Evolutionary conservation across 2,797 vertebrate genomes (phyloP), one percentile per base, ranked within the genome.

Genomic region (Mormyrus hasselquistii): DNA sequence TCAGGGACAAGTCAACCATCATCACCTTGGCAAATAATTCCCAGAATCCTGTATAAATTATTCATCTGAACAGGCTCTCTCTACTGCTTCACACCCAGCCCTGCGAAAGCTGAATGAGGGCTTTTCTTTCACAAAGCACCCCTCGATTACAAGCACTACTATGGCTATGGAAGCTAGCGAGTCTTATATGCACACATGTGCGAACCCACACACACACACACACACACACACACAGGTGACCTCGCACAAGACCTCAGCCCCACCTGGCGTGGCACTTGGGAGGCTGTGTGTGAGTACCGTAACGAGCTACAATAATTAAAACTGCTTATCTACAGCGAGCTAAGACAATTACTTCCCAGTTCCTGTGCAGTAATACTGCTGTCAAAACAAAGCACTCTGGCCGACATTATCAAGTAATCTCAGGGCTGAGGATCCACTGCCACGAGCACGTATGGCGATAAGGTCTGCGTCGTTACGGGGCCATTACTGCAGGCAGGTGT

Each of bases 21-120:
- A 96, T 96, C 95, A 96, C 95, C 95, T 95, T 95, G 94, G 94
- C 95, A 96, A 96, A 96, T 94, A 96, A 96, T 95, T 96, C 96
- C 95, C 94, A 94, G 95, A 96, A 96, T 95, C 94, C 93, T 91
- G 91, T 93, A 95, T 96, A 94, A 96, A 96, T 96, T 95, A 96
- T 96, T 96, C 95, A 96, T 96, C 93, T 95, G 93, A 94, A 94
- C 94, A 94, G 94, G 94, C 91, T 92, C 92, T 69, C 91, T 88
- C 90, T 91, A 91, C 90, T 82, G 34, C 55, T 44, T 29, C 50
- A 76, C 57, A 47, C 47, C 83, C n/a, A 19, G 52, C 34, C 57
- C 57, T 41, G 16, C 38, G n/a, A 38, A 52, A 93, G 91, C 94
- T 93, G 90, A 86, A 92, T 93, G 91, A 91, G 65, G 89, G 91